phyloP scores from a whole-genome alignment of 2,797 vertebrate genomes.

The Cygnus olor region DNA sequence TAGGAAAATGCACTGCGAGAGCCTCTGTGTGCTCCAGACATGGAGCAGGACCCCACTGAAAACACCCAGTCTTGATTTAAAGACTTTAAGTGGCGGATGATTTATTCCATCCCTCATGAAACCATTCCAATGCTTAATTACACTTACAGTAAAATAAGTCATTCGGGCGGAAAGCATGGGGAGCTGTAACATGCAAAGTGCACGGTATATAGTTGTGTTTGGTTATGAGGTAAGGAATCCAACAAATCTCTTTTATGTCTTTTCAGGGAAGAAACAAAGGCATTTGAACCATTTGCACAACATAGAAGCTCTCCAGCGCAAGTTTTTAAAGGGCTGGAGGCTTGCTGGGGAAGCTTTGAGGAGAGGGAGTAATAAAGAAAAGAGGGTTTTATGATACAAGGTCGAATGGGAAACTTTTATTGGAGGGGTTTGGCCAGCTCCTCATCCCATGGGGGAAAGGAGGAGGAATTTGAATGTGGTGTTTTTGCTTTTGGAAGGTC shows the following conservation, averaged over 20 bases:
- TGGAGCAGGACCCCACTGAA: neutral
- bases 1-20: neutral
- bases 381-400: slow-evolving; percentile 3
- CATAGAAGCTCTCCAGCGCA: neutral
- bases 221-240: neutral
- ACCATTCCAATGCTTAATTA: slow-evolving; percentile 39
- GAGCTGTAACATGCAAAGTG: neutral
- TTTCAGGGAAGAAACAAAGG: slow-evolving; percentile 39
- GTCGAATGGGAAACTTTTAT: slow-evolving; percentile 10
- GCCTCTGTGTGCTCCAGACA: neutral
- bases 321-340: neutral
- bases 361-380: slow-evolving; percentile 25
- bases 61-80: slow-evolving; percentile 32
- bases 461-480: neutral
- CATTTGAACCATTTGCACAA: neutral
- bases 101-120: slow-evolving; percentile 36
- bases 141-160: slow-evolving; percentile 26
- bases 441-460: neutral
- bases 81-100: neutral
- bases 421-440: slow-evolving; percentile 3
- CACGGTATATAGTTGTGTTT: neutral
- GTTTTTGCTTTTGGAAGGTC: slow-evolving; percentile 37
- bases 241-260: slow-evolving; percentile 15
- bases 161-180: neutral
- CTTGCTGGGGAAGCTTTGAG: slow-evolving; percentile 24